Evolutionary conservation across 2,797 vertebrate genomes (phyloP), one percentile per base, ranked within the genome.

Genomic region (Hypotaenidia philippensis): DNA sequence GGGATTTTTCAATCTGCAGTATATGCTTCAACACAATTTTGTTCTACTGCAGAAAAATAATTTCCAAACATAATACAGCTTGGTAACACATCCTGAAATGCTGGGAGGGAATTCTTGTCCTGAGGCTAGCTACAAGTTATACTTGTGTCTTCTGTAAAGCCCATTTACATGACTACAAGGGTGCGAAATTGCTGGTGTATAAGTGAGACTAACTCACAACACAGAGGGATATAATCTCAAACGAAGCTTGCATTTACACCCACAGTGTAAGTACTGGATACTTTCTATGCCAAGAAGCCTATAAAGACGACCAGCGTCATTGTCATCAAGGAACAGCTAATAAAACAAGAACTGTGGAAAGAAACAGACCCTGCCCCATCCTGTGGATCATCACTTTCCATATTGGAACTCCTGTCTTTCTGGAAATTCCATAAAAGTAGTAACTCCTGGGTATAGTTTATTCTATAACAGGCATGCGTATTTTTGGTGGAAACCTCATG

Each of bases 41-140:
- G 4, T 83, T 81, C 90, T 57, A 38, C 75, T 83, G 68, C 75
- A 77, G 79, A 65, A 89, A 93, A 93, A 65, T 84, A 0, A 6
- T 34, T 90, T 69, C 0, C 1, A 95, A 92, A 78, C 10, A 21
- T 76, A 82, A 76, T 84, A 55, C 27, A 75, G 61, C 44, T 68
- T 76, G 66, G 68, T 90, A 95, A 61, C 41, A 52, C 27, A 87
- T 92, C 93, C 86, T 45, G 65, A 89, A 92, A 61, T 0, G 9
- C 29, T 89, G 36, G 76, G 84, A 84, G 40, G 63, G 56, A 91
- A 83, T 80, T 83, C 2, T 16, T 44, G 26, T 82, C 91, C 60
- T 10, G 36, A 79, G 40, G 26, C 32, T 85, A 81, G 84, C 78
- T 93, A 92, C 68, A 91, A 87, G 95, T 93, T 70, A 85, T 16